These are phyloP conservation scores for Choreutis nemorana DNA, from an alignment of 2,888 invertebrate genomes.

Conservation along the genomic window DNA sequence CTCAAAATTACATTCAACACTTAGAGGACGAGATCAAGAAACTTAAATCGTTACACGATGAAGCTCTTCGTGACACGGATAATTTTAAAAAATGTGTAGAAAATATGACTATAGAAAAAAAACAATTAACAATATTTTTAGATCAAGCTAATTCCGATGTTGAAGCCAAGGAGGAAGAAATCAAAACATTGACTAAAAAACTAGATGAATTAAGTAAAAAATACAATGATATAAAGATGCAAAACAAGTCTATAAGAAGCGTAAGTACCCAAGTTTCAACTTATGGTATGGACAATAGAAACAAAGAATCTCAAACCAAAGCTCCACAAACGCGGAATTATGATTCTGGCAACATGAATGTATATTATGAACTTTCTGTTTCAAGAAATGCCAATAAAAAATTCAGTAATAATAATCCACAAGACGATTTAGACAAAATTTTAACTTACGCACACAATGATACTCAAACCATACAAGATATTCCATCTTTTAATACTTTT, in stretches of 20 bases:
- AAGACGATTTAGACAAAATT: too few species aligned
- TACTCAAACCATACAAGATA: too few species aligned
- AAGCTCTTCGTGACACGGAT: constrained; percentile 21
- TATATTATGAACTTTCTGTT: too few species aligned
- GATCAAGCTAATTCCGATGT: constrained; percentile 20
- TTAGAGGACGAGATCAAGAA: constrained; percentile 32
- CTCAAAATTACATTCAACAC: constrained; percentile 29
- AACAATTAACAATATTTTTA: constrained; percentile 16
- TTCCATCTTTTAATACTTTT: constrained; percentile 25
- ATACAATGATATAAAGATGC: constrained; percentile 12
- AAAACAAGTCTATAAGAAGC: constrained; percentile 22
- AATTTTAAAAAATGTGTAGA: constrained; percentile 25
- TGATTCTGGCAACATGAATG: too few species aligned
- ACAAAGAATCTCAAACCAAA: too few species aligned
- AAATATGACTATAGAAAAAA: constrained; percentile 18
- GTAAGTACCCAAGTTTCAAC: too few species aligned
- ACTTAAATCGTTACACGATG: constrained; percentile 29
- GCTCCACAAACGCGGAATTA: too few species aligned
- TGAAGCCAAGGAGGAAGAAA: constrained; percentile 26
- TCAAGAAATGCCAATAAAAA: too few species aligned
- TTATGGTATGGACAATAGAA: too few species aligned
- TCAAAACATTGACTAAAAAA: constrained; percentile 21
- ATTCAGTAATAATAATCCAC: too few species aligned
- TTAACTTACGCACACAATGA: too few species aligned
- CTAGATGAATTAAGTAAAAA: constrained; percentile 25